Percentiles rank a stretch among this genome's conserved stretches.
Conservation (phyloP, 2,113 vertebrate genomes). For the Rafetus swinhoei region DNA sequence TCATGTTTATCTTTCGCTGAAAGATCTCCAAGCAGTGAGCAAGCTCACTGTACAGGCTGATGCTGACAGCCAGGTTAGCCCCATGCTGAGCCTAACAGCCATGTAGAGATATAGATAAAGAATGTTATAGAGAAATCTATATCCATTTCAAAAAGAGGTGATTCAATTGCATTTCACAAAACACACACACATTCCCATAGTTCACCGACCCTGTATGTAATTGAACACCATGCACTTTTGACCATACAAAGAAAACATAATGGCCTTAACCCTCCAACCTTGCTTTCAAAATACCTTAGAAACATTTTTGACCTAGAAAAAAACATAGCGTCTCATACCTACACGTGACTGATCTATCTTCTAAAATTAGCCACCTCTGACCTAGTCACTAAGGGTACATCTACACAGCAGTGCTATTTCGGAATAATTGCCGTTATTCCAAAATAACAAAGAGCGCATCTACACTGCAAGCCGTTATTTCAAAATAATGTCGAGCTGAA, state of each 20-base stretch:
- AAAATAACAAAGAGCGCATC: no score
- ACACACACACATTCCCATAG: neutral
- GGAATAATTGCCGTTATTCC: no score
- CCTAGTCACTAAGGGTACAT: neutral
- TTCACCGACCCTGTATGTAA: conserved; percentile 23
- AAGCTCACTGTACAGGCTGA: neutral
- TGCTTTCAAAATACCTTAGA: conserved; percentile 31
- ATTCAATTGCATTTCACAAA: neutral
- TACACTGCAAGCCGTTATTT: no score
- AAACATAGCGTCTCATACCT: conserved; percentile 17
- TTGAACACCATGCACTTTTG: neutral
- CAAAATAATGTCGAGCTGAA: no score
- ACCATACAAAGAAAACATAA: conserved; percentile 39
- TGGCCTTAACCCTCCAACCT: conserved; percentile 45
- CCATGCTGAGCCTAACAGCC: neutral
- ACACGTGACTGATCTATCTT: conserved; percentile 15
- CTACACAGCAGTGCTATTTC: no score
- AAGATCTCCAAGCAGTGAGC: neutral
- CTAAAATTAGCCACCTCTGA: conserved; percentile 33
- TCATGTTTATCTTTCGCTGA: neutral
- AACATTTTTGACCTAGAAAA: conserved; percentile 41
- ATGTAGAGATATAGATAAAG: neutral
- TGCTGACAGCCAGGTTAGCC: neutral
- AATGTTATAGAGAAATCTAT: neutral
- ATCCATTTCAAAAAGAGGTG: conserved; percentile 31